Evolutionary conservation across 2,888 invertebrate genomes (phyloP).

Genomic region (Invenusta paracnida): DNA sequence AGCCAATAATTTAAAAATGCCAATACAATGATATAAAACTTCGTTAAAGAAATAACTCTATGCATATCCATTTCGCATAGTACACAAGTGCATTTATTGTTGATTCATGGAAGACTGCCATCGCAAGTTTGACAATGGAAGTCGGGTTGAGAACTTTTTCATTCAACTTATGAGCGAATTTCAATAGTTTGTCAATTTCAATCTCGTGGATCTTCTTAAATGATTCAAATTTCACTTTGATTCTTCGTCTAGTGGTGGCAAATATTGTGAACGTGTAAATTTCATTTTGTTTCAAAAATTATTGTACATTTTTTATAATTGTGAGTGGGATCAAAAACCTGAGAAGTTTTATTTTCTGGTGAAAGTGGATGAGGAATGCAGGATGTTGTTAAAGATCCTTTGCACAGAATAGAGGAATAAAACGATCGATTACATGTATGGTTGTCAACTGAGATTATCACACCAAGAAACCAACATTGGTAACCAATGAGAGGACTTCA

Average conservation of each 20-base stretch:
- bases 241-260: not conserved
- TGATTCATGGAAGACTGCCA: not conserved
- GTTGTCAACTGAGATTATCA: not conserved
- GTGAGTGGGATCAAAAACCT: not conserved
- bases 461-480: not conserved
- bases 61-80: too few relatives aligned
- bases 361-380: not conserved
- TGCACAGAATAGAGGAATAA: not conserved
- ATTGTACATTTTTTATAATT: not conserved
- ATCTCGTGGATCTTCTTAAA: not conserved
- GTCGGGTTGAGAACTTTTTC: not conserved
- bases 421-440: not conserved
- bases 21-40: not conserved
- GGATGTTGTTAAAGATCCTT: not conserved
- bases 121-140: not conserved
- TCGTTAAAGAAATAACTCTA: not conserved
- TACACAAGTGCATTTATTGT: not conserved
- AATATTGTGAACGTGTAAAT: not conserved
- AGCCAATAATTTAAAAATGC: not conserved
- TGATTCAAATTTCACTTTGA: not conserved
- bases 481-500: not conserved
- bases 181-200: not conserved
- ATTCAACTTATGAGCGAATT: not conserved
- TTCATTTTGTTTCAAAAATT: not conserved
- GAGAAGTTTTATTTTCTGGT: not conserved